phyloP scores from a whole-genome alignment of 2,113 vertebrate species.

The Megalops atlanticus region DNA sequence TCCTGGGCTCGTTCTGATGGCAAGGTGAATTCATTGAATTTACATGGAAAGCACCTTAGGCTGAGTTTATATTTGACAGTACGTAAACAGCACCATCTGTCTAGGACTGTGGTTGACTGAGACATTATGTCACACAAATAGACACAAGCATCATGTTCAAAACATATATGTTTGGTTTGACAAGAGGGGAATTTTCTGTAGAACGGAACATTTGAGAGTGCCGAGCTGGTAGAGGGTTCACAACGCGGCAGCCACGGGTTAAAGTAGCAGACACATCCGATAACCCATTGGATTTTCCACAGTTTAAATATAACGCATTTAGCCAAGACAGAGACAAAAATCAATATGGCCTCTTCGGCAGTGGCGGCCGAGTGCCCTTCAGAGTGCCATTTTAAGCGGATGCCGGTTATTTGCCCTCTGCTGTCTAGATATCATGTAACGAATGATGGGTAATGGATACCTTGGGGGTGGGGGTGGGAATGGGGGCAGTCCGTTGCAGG shows the following conservation, averaged over 20 bases:
- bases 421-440: constrained; percentile 39
- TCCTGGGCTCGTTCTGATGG: too few species aligned
- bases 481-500: neutral
- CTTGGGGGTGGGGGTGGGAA: neutral
- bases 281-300: constrained; percentile 28
- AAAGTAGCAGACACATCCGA: too few species aligned
- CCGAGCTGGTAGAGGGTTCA: neutral
- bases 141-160: neutral
- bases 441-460: constrained; percentile 40
- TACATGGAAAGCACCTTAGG: neutral
- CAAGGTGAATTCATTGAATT: neutral
- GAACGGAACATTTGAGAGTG: neutral
- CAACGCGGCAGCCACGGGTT: neutral
- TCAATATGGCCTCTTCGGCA: constrained; percentile 1
- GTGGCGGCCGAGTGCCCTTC: constrained; percentile 37
- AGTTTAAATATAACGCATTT: constrained; percentile 38
- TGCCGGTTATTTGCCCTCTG: constrained; percentile 18
- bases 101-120: neutral
- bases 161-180: neutral
- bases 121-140: neutral
- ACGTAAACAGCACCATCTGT: neutral
- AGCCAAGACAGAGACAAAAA: neutral
- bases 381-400: constrained; percentile 16
- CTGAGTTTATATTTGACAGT: neutral
- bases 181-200: neutral